Evolutionary conservation across 2,888 invertebrate genomes (phyloP), one percentile per base, ranked within the genome.

Genomic region (Harpagoxenus sublaevis): DNA sequence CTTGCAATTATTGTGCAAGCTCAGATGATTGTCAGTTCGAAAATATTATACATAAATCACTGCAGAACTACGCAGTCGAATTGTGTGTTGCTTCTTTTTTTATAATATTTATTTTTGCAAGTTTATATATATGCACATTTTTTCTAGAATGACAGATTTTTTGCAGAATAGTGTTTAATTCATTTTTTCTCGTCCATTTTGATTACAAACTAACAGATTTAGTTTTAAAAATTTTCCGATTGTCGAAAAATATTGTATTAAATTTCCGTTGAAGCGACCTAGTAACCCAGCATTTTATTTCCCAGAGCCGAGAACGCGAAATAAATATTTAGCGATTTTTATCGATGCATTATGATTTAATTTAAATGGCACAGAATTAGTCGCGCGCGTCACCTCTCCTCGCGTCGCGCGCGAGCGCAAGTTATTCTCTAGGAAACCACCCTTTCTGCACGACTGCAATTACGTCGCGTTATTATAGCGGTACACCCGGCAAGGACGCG

Each of bases 311-410:
- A n/a, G 31, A 45, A 39, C 5, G 39, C 5, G 48, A 39, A 68
- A 55, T 78, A 23, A 51, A 75, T 63, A 63, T 63, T 75, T 63
- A 18, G 12, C 42, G 42, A 39, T 18, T 68, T 45, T 78, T 78
- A 68, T 78, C 42, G 9, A n/a, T 3, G n/a, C 31, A 45, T 55
- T 55, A 8, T 10, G 42, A 68, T 78, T n/a, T 78, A 78, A 68
- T 55, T 78, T n/a, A 68, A 78, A 68, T 55, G 28, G 15, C 68
- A 31, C 18, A 31, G 3, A 68, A 55, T 39, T 78, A 68, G 31
- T 55, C 66, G 18, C n/a, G 35, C 35, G 35, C 35, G 35, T 35
- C 6, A 35, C 23, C 23, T 31, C 18, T n/a, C 28, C 0, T n/a
- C 15, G 8, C 31, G 2, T n/a, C 45, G 66, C 45, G 2, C 31